These are phyloP conservation scores for Cotesia typhae DNA, from an alignment of 1,140 invertebrate genomes.

Conservation along the genomic window DNA sequence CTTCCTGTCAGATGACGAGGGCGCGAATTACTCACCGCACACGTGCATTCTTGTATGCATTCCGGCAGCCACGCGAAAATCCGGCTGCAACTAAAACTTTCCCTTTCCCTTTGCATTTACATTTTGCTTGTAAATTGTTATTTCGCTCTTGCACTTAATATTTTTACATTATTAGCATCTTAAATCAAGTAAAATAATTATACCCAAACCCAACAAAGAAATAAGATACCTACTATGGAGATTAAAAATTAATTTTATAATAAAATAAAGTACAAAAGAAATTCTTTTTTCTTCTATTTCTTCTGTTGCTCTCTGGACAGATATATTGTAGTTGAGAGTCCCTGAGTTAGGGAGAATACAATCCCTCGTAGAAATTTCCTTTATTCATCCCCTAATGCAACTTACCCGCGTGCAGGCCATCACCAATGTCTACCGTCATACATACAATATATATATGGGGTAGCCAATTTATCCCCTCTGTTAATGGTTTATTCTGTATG, in stretches of 20 bases:
- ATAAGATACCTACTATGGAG: no score
- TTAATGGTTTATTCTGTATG: background rate
- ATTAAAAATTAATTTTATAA: background rate
- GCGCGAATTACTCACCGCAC: slow-evolving; percentile 23
- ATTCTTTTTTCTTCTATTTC: no score
- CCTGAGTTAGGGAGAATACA: slow-evolving; percentile 35
- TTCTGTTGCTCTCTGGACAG: background rate
- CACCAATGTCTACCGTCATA: slow-evolving; percentile 29
- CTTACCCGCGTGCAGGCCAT: slow-evolving; percentile 18
- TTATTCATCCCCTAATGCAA: slow-evolving; percentile 55
- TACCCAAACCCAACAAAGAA: no score
- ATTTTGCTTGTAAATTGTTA: background rate
- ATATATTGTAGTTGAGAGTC: slow-evolving; percentile 21
- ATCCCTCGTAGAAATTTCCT: slow-evolving; percentile 46
- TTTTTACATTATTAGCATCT: background rate
- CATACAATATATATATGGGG: slow-evolving; percentile 5
- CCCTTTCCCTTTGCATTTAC: background rate
- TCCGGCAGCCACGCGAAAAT: slow-evolving; percentile 19
- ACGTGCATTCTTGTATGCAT: slow-evolving; percentile 28
- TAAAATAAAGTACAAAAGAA: no score
- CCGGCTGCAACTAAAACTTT: background rate
- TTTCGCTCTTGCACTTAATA: background rate
- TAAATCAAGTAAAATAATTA: background rate
- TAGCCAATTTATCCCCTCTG: background rate
- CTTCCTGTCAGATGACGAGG: slow-evolving; percentile 34